Evolutionary conservation across 2,797 vertebrate species (phyloP), one percentile per base, ranked within the genome.

Genomic region (Acomys russatus): DNA sequence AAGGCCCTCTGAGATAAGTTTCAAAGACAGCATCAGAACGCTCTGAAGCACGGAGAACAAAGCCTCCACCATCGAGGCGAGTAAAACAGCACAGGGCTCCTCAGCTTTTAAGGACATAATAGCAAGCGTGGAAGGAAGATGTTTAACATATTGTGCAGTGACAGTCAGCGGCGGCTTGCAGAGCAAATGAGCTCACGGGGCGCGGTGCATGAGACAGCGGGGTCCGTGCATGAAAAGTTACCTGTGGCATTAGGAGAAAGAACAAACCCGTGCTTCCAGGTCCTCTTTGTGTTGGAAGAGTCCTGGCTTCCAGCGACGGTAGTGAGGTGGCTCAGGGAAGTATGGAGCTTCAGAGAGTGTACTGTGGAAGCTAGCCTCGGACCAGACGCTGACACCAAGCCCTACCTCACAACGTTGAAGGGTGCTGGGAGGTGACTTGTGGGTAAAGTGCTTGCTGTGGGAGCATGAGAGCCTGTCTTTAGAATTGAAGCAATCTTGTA

Each of bases 1-100:
- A 79, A 97, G 23, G 14, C 77, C 44, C 28, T 18, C 68, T 44
- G 95, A 92, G 68, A 9, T 4, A 44, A 5, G 83, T 64, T 76
- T 94, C 93, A 93, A 73, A 97, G 87, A 74, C 59, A 51, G 77
- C 51, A 56, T 61, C 77, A 66, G 71, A 94, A 78, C 17, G 49
- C 71, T 44, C 18, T 70, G 79, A 80, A 64, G 77, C 87, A 8
- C 3, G 1, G 35, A 96, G 90, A 97, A 96, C 49, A 97, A 94
- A 96, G 73, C n/a, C 63, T 86, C 56, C 2, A 15, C 77, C 74
- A 71, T 20, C 33, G 61, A 73, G 95, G 91, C 84, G 82, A 88
- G 88, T 73, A 83, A 96, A 92, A 95, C 70, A 92, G 88, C 87
- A 33, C 3, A 0, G 35, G 91, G 94, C 86, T 92, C 64, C n/a